A percentile compares a stretch with the other conserved stretches of the same genome.
phyloP scores from a whole-genome alignment of 2,888 invertebrate species.

The Hartigia nigra region DNA sequence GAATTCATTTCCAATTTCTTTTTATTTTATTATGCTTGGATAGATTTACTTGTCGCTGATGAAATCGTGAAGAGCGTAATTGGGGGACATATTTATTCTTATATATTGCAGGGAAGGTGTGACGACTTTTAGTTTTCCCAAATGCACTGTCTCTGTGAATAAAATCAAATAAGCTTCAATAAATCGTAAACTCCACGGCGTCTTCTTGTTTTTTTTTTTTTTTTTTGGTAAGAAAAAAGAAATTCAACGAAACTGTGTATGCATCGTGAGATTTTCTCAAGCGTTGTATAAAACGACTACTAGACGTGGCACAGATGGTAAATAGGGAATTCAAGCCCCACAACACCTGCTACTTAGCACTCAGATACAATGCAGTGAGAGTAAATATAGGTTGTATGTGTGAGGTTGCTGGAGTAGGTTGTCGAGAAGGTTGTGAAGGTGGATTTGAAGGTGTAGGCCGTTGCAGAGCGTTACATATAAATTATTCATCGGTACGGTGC shows the following conservation, averaged over 20 bases:
- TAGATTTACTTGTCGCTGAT: neutral
- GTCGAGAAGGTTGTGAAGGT: neutral
- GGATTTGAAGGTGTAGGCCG: neutral
- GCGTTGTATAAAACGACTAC: constrained; percentile 25
- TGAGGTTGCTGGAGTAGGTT: neutral
- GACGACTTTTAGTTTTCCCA: neutral
- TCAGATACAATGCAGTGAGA: neutral
- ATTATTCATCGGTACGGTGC: constrained; percentile 33
- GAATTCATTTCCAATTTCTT: neutral
- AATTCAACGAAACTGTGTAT: neutral
- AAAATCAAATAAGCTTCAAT: neutral
- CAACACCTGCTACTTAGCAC: constrained; percentile 41
- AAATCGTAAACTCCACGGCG: neutral
- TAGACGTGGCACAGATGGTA: constrained; percentile 25
- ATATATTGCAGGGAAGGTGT: neutral
- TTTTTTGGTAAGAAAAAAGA: neutral
- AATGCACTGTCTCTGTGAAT: neutral
- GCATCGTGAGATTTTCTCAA: neutral
- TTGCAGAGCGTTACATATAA: constrained; percentile 22
- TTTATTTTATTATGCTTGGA: neutral
- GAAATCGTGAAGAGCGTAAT: neutral
- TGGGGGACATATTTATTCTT: neutral
- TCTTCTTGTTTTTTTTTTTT: neutral
- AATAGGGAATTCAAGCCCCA: constrained; percentile 33
- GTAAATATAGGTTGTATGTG: neutral